Base-by-base conservation (phyloP, 2,113 vertebrate genomes). In the Periophthalmodon schlosseri region DNA sequence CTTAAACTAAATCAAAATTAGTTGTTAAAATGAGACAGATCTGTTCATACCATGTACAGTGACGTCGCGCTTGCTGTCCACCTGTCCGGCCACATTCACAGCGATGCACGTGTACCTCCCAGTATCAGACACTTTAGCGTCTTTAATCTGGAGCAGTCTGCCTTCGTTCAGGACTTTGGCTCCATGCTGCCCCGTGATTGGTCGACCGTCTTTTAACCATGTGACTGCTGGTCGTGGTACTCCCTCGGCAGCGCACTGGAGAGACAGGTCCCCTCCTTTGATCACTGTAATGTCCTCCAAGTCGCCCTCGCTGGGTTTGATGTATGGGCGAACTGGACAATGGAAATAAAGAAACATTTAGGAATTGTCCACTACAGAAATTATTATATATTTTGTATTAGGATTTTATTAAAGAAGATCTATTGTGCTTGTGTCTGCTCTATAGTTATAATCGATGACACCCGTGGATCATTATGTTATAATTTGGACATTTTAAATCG, bases 31-130 rank as follows among this genome's bases (percentile, higher is more conserved):
- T 28, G 28, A 28, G 3, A 44, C 8, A 1, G 0, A 9, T 8
- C 33, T 34, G 67, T 57, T 87, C 94, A 92, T 87, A 99, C 98
- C 95, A 0, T 98, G 95, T 13, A 99, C 94, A 11, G 74, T 97
- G 81, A 99, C 78, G 75, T 98, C 94, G 2, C 95, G 95, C 79
- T 95, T 96, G 82, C 85, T 95, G 89, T 99, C 96, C 0, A 94
- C 85, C 85, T 99, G 95, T 69, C 97, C 98, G 0, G 96, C 97
- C 46, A 94, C 91, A 44, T 97, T 99, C 72, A 95, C 82, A 75
- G 96, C 96, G 5, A 98, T 91, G 28, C 98, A 99, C 66, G 94
- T 92, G 66, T 99, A 99, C 72, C 93, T 96, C 13, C 98, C 98
- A 0, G 94, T 96, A 89, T 99, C 94, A 0, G 95, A 94, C 68